Evolutionary conservation across 2,113 vertebrate genomes (phyloP), one percentile per base, ranked within the genome.

Genomic region (Notarius lentiginosus): DNA sequence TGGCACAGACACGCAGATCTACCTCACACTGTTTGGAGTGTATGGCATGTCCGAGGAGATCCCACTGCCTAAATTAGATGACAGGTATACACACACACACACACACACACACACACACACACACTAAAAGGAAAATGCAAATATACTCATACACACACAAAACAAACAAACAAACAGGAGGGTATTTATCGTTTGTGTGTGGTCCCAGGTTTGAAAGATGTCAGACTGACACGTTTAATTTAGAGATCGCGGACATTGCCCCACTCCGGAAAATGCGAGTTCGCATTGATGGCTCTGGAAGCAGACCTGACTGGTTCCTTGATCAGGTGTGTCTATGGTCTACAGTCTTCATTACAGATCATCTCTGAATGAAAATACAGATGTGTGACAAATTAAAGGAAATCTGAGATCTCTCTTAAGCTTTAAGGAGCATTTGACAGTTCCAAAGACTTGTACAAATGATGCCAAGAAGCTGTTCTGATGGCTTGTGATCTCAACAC

Each of bases 231-330:
- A 97, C 95, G 11, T 97, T 99, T 92, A 95, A 96, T 55, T 95
- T 99, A 95, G 97, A 99, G 95, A 96, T 99, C 0, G 95, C 97
- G 0, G 98, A 99, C 84, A 96, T 99, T 0, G 97, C 97, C 5
- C 98, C 98, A 0, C 93, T 99, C 65, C 96, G 94, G 91, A 99
- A 99, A 94, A 98, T 99, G 95, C 95, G 98, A 86, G 92, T 99
- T 83, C 94, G 96, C 14, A 95, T 96, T 0, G 97, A 99, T 0
- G 97, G 96, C 51, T 95, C 96, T 17, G 98, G 98, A n/a, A 96
- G 94, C 83, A 95, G 98, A 65, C 98, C 97, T 0, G 96, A 99
- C 92, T 99, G 98, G 98, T 98, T 97, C 92, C 92, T 99, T 61
- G 96, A 97, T 68, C 92, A 92, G 97, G 97, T 97, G 51, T 77